Evolutionary conservation across 2,797 vertebrate genomes (phyloP).

Genomic region (Urosaurus nigricauda): DNA sequence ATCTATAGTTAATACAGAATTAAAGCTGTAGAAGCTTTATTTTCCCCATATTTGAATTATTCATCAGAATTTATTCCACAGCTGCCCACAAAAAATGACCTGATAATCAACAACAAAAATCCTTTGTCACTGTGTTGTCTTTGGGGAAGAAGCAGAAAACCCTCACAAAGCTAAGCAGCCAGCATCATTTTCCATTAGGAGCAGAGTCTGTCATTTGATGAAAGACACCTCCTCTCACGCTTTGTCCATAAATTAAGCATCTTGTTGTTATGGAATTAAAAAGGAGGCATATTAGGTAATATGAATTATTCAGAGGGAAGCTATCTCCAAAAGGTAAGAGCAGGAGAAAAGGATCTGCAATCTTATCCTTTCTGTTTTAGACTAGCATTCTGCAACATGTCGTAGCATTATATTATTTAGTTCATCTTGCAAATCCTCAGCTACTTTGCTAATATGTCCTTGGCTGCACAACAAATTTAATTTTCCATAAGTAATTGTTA

Average conservation of each 20-base stretch:
- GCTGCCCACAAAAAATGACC: conserved; percentile 47
- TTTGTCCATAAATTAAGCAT: conserved; percentile 72
- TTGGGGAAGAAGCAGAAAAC: conserved; percentile 25
- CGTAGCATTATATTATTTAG: not conserved
- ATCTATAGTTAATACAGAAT: conserved; percentile 62
- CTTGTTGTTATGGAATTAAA: conserved; percentile 68
- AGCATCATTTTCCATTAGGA: conserved; percentile 69
- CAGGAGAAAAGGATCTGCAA: conserved; percentile 64
- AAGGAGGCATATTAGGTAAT: conserved; percentile 58
- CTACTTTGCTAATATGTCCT: not conserved
- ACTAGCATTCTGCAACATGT: conserved; percentile 54
- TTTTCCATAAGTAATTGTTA: not conserved
- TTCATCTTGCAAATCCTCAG: not conserved
- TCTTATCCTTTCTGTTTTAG: conserved; percentile 66
- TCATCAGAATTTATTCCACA: conserved; percentile 60
- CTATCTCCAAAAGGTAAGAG: conserved; percentile 56
- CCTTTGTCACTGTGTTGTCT: conserved; percentile 52
- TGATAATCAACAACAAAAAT: conserved; percentile 25
- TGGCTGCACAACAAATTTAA: not conserved
- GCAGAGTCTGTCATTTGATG: conserved; percentile 70
- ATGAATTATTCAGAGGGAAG: conserved; percentile 76
- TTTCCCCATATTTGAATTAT: conserved; percentile 67
- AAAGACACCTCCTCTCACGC: conserved; percentile 68
- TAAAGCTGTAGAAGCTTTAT: conserved; percentile 52
- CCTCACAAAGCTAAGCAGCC: conserved; percentile 55